Evolutionary conservation across 2,113 vertebrate genomes (phyloP).

Genomic region (Perognathus longimembris): DNA sequence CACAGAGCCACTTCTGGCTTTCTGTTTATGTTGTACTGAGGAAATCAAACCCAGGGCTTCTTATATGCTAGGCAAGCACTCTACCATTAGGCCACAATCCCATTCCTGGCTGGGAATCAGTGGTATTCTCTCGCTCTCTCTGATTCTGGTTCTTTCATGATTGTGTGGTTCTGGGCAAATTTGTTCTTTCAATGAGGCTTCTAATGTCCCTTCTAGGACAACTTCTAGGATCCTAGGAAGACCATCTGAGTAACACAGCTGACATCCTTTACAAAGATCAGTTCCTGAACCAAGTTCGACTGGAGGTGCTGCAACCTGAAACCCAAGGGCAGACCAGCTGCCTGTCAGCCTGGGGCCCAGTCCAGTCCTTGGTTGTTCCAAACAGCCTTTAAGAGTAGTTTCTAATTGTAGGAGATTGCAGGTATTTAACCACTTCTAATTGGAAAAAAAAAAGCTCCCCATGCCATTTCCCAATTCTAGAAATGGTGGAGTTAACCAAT

Average conservation of each 20-base stretch:
- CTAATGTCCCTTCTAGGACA: neutral
- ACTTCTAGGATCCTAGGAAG: neutral
- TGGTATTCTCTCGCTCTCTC: too few relatives aligned
- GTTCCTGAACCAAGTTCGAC: neutral
- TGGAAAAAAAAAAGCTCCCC: neutral
- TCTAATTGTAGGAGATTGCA: neutral
- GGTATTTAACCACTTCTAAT: neutral
- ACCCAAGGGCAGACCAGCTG: rapidly evolving
- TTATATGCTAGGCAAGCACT: too few relatives aligned
- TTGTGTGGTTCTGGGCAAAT: too few relatives aligned
- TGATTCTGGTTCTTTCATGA: neutral
- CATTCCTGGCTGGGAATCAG: too few relatives aligned
- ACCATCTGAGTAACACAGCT: neutral
- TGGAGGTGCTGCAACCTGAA: neutral
- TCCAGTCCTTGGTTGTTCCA: neutral
- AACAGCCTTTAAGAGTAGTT: neutral
- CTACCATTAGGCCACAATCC: too few relatives aligned
- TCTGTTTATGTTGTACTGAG: too few relatives aligned
- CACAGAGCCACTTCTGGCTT: too few relatives aligned
- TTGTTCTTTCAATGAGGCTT: neutral
- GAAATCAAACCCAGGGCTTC: too few relatives aligned
- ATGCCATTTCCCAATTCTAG: neutral
- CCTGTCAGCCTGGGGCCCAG: neutral
- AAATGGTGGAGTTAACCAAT: neutral
- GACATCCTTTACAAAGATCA: neutral